Evolutionary conservation across 2,113 vertebrate genomes (phyloP).

Genomic region (Brachypodius melanocephalos): DNA sequence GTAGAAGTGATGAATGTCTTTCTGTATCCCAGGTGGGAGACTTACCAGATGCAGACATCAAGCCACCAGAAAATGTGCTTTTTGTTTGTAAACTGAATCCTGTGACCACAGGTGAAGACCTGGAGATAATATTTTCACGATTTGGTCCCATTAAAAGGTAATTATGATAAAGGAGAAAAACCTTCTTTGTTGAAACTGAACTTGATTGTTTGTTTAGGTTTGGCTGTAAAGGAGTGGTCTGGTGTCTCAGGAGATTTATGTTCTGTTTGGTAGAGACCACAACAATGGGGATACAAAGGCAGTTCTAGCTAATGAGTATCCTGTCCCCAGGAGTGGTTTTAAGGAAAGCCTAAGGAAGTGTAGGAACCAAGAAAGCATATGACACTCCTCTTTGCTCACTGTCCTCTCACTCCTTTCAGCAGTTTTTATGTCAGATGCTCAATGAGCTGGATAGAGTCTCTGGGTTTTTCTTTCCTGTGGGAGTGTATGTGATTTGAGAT

Average conservation of each 20-base stretch:
- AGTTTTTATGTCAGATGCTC: not conserved
- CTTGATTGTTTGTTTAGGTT: not conserved
- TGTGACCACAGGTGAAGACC: conserved; percentile 94
- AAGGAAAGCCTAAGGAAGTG: not conserved
- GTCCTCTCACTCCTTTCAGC: not conserved
- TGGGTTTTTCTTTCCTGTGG: not conserved
- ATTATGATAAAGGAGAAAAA: not conserved
- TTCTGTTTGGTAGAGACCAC: not conserved
- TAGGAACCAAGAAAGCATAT: not conserved
- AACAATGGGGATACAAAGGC: not conserved
- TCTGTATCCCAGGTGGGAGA: conserved; percentile 86
- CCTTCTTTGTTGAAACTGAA: not conserved
- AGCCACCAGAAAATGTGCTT: conserved; percentile 92
- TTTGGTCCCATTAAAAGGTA: conserved; percentile 94
- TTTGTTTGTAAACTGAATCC: conserved; percentile 98
- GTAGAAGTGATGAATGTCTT: not conserved
- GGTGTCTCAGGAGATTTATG: not conserved
- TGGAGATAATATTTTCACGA: conserved; percentile 97
- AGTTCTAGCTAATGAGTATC: not conserved
- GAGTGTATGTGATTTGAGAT: not conserved
- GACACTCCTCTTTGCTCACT: not conserved
- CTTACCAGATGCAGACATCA: conserved; percentile 91
- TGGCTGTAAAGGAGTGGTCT: not conserved
- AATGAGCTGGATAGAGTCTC: not conserved
- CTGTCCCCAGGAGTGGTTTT: not conserved